These are phyloP conservation scores for Desmodus rotundus DNA, from an alignment of 2,113 vertebrate genomes.

Conservation along the genomic window DNA sequence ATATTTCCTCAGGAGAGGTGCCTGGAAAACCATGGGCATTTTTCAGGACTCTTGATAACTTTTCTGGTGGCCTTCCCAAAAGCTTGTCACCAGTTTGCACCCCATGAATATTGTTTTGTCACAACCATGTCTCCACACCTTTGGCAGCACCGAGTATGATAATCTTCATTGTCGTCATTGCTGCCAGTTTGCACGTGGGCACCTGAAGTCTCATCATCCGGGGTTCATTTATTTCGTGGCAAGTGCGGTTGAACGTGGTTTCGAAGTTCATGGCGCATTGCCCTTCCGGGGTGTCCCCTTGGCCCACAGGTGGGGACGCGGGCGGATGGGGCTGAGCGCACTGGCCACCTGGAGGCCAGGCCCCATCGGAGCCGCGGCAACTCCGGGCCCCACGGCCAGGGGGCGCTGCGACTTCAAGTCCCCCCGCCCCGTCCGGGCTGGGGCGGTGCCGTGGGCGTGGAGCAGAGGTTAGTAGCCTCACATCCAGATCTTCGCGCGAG, in stretches of 20 bases:
- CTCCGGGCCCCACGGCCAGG: neutral
- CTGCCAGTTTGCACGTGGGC: neutral
- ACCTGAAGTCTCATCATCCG: neutral
- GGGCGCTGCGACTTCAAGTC: neutral
- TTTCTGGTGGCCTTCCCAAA: neutral
- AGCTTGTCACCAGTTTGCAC: too few relatives aligned
- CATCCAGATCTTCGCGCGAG: neutral
- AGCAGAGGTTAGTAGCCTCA: neutral
- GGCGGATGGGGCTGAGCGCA: rapidly evolving
- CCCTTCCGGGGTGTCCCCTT: rapidly evolving
- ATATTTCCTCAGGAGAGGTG: neutral
- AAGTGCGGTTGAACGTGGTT: neutral
- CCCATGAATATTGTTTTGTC: rapidly evolving
- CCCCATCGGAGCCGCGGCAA: neutral
- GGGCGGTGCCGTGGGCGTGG: neutral
- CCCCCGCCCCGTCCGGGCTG: neutral
- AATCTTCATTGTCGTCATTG: neutral
- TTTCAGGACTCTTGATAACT: neutral
- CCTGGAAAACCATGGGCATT: neutral
- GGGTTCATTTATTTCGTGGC: neutral
- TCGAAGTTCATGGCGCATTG: rapidly evolving
- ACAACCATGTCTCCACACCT: rapidly evolving
- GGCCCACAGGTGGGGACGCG: neutral
- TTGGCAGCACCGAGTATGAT: neutral
- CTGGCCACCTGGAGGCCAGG: neutral